Evolutionary conservation across 2,113 vertebrate genomes (phyloP).

Genomic region (Glaucomys volans): DNA sequence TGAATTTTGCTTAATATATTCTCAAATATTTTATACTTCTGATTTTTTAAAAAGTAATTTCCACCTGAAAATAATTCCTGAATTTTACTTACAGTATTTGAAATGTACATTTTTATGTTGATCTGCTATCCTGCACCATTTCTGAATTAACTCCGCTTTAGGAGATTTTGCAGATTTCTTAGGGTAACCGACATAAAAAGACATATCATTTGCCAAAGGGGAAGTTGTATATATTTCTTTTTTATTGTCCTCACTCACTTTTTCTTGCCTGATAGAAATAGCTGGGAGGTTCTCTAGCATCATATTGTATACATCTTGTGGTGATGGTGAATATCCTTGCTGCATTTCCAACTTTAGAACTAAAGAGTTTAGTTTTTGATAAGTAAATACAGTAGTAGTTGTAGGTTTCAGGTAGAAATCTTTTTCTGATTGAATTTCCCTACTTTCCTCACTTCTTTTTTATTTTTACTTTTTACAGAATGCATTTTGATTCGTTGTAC

Average conservation of each 20-base stretch:
- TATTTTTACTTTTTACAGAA: no score
- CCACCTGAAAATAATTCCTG: not conserved
- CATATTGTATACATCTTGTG: not conserved
- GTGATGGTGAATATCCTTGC: not conserved
- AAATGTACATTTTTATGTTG: not conserved
- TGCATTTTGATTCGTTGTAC: no score
- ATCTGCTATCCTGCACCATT: not conserved
- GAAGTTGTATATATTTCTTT: not conserved
- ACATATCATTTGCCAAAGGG: not conserved
- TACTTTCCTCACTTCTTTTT: not conserved
- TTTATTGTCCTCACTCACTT: not conserved
- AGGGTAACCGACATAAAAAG: not conserved
- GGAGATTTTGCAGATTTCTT: not conserved
- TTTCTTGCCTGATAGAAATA: not conserved
- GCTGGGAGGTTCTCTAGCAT: not conserved
- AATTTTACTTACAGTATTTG: not conserved
- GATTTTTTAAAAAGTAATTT: not conserved
- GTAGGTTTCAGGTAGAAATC: not conserved
- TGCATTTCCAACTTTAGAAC: not conserved
- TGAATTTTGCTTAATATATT: not conserved
- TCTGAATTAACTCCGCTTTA: not conserved
- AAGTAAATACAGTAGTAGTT: not conserved
- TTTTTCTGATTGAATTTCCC: not conserved
- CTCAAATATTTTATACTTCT: conserved; percentile 4
- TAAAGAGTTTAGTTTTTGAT: not conserved